These are phyloP conservation scores for Eupsilia transversa DNA, from an alignment of 2,888 invertebrate species.

Conservation along the genomic window DNA sequence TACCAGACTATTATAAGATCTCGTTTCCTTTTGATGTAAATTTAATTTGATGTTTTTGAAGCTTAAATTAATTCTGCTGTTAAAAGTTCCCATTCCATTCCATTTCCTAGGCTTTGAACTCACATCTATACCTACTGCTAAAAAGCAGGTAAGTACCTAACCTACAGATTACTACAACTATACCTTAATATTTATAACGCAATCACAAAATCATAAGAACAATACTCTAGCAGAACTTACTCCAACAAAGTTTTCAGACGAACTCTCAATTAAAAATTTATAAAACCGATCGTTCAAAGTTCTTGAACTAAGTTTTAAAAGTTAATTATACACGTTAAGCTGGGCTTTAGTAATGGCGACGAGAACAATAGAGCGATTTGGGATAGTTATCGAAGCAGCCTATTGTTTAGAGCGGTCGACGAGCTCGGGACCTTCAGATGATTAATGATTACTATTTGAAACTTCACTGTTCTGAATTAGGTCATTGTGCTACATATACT, in stretches of 20 bases:
- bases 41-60: neutral
- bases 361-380: conserved; percentile 52
- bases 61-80: neutral
- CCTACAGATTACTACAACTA: neutral
- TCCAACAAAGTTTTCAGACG: conserved; percentile 29
- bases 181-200: neutral
- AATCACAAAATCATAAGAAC: conserved; percentile 24
- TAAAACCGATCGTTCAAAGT: conserved; percentile 34
- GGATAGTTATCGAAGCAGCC: conserved; percentile 50
- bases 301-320: conserved; percentile 48
- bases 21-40: neutral
- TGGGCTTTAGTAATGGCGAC: conserved; percentile 46
- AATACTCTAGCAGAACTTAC: conserved; percentile 6
- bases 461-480: conserved; percentile 42
- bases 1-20: neutral
- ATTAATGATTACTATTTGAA: conserved; percentile 54
- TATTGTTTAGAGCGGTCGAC: conserved; percentile 53
- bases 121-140: neutral
- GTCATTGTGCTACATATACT: conserved; percentile 32
- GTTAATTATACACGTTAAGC: conserved; percentile 52
- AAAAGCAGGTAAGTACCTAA: neutral
- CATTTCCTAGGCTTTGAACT: neutral
- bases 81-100: neutral
- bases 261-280: conserved; percentile 46
- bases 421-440: conserved; percentile 39